These are phyloP conservation scores for Perdita meconis DNA, from an alignment of 2,888 invertebrate genomes.

Conservation along the genomic window DNA sequence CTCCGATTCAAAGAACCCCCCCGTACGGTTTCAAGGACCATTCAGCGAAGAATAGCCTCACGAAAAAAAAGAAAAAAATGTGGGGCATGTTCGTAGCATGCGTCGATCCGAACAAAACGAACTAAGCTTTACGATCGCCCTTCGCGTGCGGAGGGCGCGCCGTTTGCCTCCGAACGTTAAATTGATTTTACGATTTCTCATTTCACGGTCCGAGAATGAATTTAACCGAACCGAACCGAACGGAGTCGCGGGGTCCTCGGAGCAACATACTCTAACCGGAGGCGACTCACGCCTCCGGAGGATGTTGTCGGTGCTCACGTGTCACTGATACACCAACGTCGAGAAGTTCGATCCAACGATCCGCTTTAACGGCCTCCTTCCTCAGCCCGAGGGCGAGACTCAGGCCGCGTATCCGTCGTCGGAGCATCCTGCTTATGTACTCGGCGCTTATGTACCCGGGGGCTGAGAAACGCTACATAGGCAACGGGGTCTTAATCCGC, in stretches of 20 bases:
- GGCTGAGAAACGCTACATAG: constrained; percentile 16
- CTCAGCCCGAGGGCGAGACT: constrained; percentile 9
- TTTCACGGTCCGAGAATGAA: constrained; percentile 51
- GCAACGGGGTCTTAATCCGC: constrained; percentile 59
- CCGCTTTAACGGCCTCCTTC: constrained; percentile 25
- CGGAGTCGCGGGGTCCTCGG: background rate
- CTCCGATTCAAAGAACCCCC: background rate
- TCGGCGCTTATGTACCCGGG: background rate
- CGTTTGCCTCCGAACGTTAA: constrained; percentile 20
- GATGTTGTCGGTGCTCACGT: constrained; percentile 30
- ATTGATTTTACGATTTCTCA: constrained; percentile 49
- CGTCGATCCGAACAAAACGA: background rate
- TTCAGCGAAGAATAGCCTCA: constrained; percentile 17
- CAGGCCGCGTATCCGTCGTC: constrained; percentile 27
- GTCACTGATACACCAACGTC: constrained; percentile 55
- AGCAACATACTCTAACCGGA: constrained; percentile 18
- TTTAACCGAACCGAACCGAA: constrained; percentile 9
- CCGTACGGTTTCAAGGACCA: constrained; percentile 4
- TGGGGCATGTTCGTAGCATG: constrained; percentile 19
- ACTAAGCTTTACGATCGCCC: constrained; percentile 10
- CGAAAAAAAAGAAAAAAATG: background rate
- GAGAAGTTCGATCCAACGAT: constrained; percentile 53
- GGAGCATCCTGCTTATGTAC: constrained; percentile 18
- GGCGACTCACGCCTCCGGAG: constrained; percentile 22
- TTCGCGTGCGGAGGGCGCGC: constrained; percentile 8